These are phyloP conservation scores for Achroia grisella DNA, from an alignment of 1,140 invertebrate species.

Conservation along the genomic window DNA sequence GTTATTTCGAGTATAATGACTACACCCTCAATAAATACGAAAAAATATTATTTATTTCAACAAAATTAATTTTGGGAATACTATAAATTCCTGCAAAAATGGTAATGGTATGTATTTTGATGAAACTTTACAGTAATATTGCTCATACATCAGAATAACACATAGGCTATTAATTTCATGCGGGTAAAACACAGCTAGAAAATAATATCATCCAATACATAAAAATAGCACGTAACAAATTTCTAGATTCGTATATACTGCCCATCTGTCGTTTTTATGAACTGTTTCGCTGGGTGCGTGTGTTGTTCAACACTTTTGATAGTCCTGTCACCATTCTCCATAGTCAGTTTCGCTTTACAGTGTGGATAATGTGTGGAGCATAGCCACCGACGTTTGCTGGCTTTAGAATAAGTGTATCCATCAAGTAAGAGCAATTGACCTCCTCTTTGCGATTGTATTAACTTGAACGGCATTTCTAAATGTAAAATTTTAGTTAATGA, in stretches of 20 bases:
- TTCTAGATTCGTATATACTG: not conserved
- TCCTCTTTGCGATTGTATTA: not conserved
- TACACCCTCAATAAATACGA: too few species aligned
- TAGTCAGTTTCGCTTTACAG: conserved; percentile 30
- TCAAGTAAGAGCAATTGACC: not conserved
- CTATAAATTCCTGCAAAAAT: too few species aligned
- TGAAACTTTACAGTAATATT: too few species aligned
- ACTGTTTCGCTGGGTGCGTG: too few species aligned
- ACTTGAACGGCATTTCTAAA: not conserved
- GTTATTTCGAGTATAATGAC: too few species aligned
- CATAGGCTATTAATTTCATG: too few species aligned
- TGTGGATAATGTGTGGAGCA: conserved; percentile 30
- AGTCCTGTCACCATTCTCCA: conserved; percentile 2
- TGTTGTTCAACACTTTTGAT: not conserved
- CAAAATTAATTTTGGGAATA: too few species aligned
- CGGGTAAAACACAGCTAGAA: too few species aligned
- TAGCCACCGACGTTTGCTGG: conserved; percentile 14
- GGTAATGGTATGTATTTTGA: too few species aligned
- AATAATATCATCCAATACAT: not conserved
- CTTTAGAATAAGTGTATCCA: not conserved
- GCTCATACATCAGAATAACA: too few species aligned
- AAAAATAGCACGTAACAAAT: not conserved
- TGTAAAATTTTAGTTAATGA: too few species aligned
- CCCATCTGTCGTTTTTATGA: not conserved
- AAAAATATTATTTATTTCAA: too few species aligned